Conservation (phyloP, 30 jellyfish, hydroid and myxozoan species). For the Morbakka virulenta region DNA sequence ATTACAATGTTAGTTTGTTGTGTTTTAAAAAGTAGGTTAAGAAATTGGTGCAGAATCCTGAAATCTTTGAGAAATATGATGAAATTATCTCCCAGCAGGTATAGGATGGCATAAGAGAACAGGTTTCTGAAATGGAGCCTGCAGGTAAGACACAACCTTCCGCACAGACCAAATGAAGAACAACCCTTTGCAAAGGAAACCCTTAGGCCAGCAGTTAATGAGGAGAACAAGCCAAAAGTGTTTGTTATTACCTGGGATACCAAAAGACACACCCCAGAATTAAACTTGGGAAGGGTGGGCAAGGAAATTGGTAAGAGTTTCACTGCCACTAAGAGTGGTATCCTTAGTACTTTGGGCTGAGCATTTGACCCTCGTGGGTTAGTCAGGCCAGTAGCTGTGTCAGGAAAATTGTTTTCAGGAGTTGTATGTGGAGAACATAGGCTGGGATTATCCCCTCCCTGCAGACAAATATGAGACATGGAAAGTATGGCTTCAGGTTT, state of each 20-base stretch:
- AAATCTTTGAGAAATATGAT: neutral
- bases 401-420: conserved; percentile 20
- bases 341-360: neutral
- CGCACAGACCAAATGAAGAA: conserved; percentile 35
- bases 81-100: conserved; percentile 18
- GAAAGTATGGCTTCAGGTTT: conserved; percentile 20
- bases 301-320: neutral
- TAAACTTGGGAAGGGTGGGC: neutral
- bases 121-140: conserved; percentile 28
- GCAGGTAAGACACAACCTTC: conserved; percentile 19
- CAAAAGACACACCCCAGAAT: neutral
- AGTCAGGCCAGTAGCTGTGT: conserved; percentile 10
- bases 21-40: neutral
- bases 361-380: neutral
- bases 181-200: conserved; percentile 37
- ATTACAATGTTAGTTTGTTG: neutral
- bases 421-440: conserved; percentile 2
- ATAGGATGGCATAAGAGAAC: conserved; percentile 12
- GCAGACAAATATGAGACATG: conserved; percentile 12
- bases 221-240: neutral
- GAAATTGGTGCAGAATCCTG: neutral
- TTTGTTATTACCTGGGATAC: conserved; percentile 3
- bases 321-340: conserved; percentile 5
- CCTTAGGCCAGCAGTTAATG: neutral
- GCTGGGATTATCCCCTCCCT: conserved; percentile 46